Conservation (phyloP, 2,888 invertebrate genomes). For the Drosophila pegasa region DNA sequence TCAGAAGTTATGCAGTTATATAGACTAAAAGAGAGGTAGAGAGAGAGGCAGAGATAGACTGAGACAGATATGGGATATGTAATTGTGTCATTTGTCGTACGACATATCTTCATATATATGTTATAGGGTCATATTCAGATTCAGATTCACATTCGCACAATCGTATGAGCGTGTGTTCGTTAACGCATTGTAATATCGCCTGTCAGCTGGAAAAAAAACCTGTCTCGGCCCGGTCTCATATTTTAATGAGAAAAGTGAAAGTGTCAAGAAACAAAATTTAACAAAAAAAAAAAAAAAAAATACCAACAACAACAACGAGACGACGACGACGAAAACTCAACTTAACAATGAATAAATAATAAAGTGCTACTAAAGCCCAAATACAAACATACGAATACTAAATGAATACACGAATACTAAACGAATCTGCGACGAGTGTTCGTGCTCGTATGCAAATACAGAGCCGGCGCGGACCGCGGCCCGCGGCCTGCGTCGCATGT, state of each 20-base stretch:
- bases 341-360: conserved; percentile 75
- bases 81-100: neutral
- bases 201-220: conserved; percentile 53
- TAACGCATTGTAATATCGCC: conserved; percentile 37
- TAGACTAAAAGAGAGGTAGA: too few relatives aligned
- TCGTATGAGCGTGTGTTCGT: conserved; percentile 13
- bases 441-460: conserved; percentile 9
- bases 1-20: neutral
- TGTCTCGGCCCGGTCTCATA: conserved; percentile 67
- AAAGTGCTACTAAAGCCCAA: conserved; percentile 56
- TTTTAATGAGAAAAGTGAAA: conserved; percentile 81
- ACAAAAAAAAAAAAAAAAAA: conserved; percentile 36
- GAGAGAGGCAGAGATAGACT: too few relatives aligned
- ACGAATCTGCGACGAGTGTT: neutral
- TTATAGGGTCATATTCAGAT: conserved; percentile 41
- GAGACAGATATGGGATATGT: neutral
- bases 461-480: neutral
- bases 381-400: conserved; percentile 31
- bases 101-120: conserved; percentile 12
- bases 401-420: conserved; percentile 7
- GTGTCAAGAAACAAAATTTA: conserved; percentile 69
- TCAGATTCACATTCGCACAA: conserved; percentile 10
- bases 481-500: neutral
- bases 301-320: conserved; percentile 13
- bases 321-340: conserved; percentile 25